Conservation (phyloP, 2,797 vertebrate genomes). For the Etheostoma perlongum region DNA sequence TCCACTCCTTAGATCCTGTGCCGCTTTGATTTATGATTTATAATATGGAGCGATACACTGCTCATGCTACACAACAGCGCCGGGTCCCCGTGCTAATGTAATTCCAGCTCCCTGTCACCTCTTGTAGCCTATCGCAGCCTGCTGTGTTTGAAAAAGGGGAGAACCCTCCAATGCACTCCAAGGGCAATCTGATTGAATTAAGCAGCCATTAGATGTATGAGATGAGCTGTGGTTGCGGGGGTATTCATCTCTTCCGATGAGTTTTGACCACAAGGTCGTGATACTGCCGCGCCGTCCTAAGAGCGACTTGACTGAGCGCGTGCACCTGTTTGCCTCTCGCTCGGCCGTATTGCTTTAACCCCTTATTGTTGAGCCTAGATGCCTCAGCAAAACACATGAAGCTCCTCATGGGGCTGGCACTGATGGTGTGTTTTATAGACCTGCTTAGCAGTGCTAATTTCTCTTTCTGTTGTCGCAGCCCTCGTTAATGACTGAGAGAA, state of each 20-base stretch:
- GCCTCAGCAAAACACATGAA: conserved; percentile 2
- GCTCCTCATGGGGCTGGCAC: conserved; percentile 34
- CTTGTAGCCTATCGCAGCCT: conserved; percentile 53
- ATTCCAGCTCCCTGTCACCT: conserved; percentile 60
- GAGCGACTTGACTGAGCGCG: background rate
- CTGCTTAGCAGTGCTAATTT: conserved; percentile 48
- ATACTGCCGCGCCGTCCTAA: conserved; percentile 23
- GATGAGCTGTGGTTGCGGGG: conserved; percentile 73
- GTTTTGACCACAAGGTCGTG: conserved; percentile 66
- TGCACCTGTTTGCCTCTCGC: conserved; percentile 29
- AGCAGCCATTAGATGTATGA: conserved; percentile 75
- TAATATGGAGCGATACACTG: conserved; percentile 64
- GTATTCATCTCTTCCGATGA: conserved; percentile 73
- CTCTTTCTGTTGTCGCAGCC: conserved; percentile 53
- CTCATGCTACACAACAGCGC: conserved; percentile 60
- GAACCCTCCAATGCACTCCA: conserved; percentile 69
- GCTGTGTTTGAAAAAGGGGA: conserved; percentile 52
- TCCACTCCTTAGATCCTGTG: conserved; percentile 65
- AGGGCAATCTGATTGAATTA: conserved; percentile 78
- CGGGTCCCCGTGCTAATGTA: conserved; percentile 59
- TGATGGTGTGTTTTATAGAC: conserved; percentile 49
- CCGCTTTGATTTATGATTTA: conserved; percentile 75
- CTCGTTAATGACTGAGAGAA: conserved; percentile 71
- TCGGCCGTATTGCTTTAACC: conserved; percentile 46
- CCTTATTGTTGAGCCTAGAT: conserved; percentile 1